phyloP scores from a whole-genome alignment of 2,797 vertebrate genomes.

The Poecilia gillii region DNA sequence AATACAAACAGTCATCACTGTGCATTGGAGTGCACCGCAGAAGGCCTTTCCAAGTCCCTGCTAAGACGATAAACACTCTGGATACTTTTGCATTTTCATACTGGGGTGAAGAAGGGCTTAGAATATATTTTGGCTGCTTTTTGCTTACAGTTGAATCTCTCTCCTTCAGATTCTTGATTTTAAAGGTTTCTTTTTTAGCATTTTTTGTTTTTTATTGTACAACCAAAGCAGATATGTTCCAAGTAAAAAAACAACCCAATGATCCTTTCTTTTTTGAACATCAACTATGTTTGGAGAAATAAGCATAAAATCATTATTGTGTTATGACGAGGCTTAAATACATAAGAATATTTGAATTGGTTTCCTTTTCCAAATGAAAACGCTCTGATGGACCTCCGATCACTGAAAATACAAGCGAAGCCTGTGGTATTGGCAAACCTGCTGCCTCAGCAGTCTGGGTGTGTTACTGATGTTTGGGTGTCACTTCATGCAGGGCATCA shows the following conservation, averaged over 20 bases:
- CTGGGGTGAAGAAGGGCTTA: not conserved
- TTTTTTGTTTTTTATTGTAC: too few relatives aligned
- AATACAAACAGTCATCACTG: not conserved
- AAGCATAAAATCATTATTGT: not conserved
- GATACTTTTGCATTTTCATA: not conserved
- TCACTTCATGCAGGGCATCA: conserved; percentile 32
- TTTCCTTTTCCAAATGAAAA: not conserved
- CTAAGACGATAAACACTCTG: not conserved
- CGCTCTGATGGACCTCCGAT: not conserved
- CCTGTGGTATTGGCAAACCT: conserved; percentile 23
- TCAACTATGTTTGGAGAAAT: not conserved
- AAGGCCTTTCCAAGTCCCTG: not conserved
- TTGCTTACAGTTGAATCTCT: not conserved
- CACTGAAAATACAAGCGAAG: conserved; percentile 15
- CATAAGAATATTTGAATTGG: not conserved
- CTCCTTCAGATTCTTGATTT: not conserved
- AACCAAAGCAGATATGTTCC: not conserved
- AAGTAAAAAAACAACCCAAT: not conserved
- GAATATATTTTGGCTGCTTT: not conserved
- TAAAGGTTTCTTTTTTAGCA: not conserved
- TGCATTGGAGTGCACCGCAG: not conserved
- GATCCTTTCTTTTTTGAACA: not conserved
- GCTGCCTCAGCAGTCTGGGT: conserved; percentile 62
- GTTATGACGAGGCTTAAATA: not conserved
- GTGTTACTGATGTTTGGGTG: conserved; percentile 56